These are phyloP conservation scores for Ormyrus rosae DNA, from an alignment of 2,888 invertebrate species.

Conservation along the genomic window DNA sequence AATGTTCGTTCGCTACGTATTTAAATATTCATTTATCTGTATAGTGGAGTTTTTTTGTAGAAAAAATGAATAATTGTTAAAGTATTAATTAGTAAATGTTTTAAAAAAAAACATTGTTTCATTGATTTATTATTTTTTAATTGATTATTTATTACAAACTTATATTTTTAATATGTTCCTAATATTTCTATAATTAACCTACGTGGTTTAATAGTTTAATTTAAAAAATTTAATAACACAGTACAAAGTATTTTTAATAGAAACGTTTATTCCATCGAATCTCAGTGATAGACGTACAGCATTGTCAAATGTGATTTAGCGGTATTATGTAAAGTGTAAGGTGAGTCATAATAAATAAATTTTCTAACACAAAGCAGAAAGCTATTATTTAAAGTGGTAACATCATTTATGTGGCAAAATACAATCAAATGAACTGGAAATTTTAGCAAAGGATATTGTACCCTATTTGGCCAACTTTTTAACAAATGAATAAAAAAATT, in stretches of 20 bases:
- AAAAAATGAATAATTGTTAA: too few species aligned
- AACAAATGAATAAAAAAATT: too few species aligned
- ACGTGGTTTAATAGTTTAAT: not conserved
- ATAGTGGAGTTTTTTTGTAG: too few species aligned
- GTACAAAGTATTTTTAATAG: slow-evolving; percentile 29
- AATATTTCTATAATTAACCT: not conserved
- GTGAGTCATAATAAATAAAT: slow-evolving; percentile 40
- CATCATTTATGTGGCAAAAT: too few species aligned
- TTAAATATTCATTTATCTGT: too few species aligned
- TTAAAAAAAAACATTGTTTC: slow-evolving; percentile 28
- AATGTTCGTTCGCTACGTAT: too few species aligned
- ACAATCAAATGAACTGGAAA: too few species aligned
- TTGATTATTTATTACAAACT: not conserved
- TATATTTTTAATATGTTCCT: too few species aligned
- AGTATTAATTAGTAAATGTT: not conserved
- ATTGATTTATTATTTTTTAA: not conserved
- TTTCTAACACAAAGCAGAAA: not conserved
- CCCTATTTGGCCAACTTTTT: too few species aligned
- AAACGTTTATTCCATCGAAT: slow-evolving; percentile 55
- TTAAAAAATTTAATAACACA: not conserved
- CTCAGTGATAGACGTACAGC: slow-evolving; percentile 43
- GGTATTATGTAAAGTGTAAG: slow-evolving; percentile 28
- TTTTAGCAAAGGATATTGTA: too few species aligned
- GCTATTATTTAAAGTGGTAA: too few species aligned
- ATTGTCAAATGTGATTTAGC: slow-evolving; percentile 47